Percentiles rank a stretch among this genome's conserved stretches.
Conservation (phyloP, 2,113 vertebrate genomes). For the Carassius gibelio region DNA sequence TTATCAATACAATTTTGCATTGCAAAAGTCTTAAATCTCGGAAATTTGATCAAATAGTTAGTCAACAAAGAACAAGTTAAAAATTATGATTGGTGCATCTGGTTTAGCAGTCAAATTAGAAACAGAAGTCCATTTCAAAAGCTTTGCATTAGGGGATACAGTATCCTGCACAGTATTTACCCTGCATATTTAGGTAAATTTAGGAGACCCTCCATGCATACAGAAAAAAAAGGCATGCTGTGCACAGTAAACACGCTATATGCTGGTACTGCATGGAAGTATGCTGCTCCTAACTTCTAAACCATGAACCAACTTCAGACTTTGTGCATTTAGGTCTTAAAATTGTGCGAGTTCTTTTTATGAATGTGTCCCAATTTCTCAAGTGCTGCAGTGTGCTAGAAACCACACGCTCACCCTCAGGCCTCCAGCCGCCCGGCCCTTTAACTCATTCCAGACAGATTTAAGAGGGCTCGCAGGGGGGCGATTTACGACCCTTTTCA, state of each 20-base stretch:
- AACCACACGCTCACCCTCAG: constrained; percentile 20
- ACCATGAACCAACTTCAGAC: neutral
- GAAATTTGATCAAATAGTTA: too few relatives aligned
- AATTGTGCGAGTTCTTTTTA: neutral
- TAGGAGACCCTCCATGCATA: too few relatives aligned
- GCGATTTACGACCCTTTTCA: constrained; percentile 41
- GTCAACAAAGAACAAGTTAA: too few relatives aligned
- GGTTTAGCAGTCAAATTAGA: too few relatives aligned
- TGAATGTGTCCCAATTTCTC: neutral
- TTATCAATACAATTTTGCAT: too few relatives aligned
- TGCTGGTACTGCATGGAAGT: neutral
- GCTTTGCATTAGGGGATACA: too few relatives aligned
- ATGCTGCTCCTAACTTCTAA: neutral
- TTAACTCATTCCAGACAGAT: constrained; percentile 6
- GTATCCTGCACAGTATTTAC: too few relatives aligned
- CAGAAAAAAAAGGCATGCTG: too few relatives aligned
- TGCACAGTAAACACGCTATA: neutral
- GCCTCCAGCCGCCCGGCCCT: constrained; percentile 8
- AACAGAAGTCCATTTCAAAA: too few relatives aligned
- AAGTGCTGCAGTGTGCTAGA: constrained; percentile 19
- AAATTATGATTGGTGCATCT: too few relatives aligned
- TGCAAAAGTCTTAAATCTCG: too few relatives aligned
- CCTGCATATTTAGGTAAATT: too few relatives aligned
- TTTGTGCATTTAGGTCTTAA: neutral
- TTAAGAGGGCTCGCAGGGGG: constrained; percentile 13